A percentile compares a stretch with the other conserved stretches of the same genome.
Evolutionary conservation across 2,888 invertebrate species (phyloP).

Genomic region (Drosophila mercatorum): DNA sequence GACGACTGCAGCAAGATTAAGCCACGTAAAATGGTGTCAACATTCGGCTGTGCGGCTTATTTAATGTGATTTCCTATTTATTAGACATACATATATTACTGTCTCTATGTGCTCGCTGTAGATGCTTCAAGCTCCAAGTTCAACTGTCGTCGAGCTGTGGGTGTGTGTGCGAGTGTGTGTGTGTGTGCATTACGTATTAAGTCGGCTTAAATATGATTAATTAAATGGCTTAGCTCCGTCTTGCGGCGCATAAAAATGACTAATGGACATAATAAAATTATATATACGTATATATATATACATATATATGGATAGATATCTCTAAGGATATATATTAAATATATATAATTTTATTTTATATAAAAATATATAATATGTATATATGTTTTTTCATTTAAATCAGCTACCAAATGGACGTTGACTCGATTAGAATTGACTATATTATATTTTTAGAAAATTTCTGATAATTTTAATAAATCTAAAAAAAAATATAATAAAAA

Average conservation of each 20-base stretch:
- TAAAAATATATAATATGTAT: too few relatives aligned
- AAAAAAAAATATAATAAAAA: too few relatives aligned
- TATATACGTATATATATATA: neutral
- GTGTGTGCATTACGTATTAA: slow-evolving; percentile 65
- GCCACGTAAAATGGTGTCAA: slow-evolving; percentile 67
- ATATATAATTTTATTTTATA: too few relatives aligned
- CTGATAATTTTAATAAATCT: too few relatives aligned
- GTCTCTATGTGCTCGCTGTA: too few relatives aligned
- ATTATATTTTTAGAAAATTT: too few relatives aligned
- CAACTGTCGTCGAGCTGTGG: neutral
- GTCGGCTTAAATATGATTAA: slow-evolving; percentile 73
- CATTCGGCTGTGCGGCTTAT: slow-evolving; percentile 69
- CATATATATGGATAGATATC: neutral
- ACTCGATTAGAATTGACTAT: too few relatives aligned
- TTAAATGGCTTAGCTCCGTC: slow-evolving; percentile 36
- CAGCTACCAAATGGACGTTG: too few relatives aligned
- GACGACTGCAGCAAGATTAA: slow-evolving; percentile 52
- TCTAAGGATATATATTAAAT: neutral
- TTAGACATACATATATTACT: slow-evolving; percentile 11
- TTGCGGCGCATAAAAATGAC: slow-evolving; percentile 24
- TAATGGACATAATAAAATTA: slow-evolving; percentile 35
- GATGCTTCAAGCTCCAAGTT: slow-evolving; percentile 7
- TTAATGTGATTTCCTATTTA: slow-evolving; percentile 65
- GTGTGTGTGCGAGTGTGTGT: neutral
- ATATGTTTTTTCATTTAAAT: too few relatives aligned